These are phyloP conservation scores for Aspidapion aeneum DNA, from an alignment of 2,888 invertebrate genomes.

Conservation along the genomic window DNA sequence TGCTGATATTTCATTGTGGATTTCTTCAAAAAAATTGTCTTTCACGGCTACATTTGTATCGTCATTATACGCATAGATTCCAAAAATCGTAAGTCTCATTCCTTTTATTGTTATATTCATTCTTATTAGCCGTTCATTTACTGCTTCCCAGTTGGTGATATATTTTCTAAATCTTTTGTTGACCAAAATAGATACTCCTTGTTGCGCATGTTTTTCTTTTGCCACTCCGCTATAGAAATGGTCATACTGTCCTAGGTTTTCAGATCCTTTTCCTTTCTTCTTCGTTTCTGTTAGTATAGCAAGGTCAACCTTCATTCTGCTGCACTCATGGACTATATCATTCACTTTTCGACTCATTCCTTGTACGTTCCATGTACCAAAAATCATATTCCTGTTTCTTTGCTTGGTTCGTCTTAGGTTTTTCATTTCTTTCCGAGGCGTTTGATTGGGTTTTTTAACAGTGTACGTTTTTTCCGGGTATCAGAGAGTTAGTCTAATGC, in stretches of 20 bases:
- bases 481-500: not conserved
- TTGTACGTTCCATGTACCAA: not conserved
- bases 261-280: not conserved
- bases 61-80: too few species aligned
- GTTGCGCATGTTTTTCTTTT: not conserved
- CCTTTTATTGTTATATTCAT: too few species aligned
- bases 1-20: too few species aligned
- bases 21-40: too few species aligned
- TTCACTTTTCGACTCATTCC: not conserved
- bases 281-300: not conserved
- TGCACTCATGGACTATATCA: not conserved
- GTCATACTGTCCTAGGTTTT: too few species aligned
- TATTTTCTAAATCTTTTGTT: not conserved
- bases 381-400: not conserved
- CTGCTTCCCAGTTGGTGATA: conserved; percentile 39
- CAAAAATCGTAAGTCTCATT: too few species aligned
- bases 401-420: not conserved
- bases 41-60: too few species aligned
- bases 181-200: not conserved
- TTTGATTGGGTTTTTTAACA: not conserved
- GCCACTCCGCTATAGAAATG: not conserved
- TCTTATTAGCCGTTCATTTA: conserved; percentile 29
- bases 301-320: not conserved
- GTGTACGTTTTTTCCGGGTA: not conserved
- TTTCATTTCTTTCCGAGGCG: too few species aligned